Conservation (phyloP, 2,113 vertebrate species). For the Dasyornis broadbenti region DNA sequence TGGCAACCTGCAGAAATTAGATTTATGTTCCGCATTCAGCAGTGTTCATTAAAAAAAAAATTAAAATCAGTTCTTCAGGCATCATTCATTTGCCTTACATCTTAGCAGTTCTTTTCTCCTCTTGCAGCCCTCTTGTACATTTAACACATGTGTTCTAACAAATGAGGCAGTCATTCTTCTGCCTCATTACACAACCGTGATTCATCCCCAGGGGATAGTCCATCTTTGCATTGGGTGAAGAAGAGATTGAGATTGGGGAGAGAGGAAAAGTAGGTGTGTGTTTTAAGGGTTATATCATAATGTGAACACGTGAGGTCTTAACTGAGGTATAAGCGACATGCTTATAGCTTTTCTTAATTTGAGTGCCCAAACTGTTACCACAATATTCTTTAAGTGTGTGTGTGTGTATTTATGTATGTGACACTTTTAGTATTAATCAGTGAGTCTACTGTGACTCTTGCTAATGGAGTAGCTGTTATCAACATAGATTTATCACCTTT, state of each 20-base stretch:
- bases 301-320: background rate
- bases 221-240: background rate
- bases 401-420: background rate
- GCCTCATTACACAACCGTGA: conserved; percentile 30
- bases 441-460: background rate
- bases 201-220: conserved; percentile 16
- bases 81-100: background rate
- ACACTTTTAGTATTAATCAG: background rate
- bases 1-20: background rate
- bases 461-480: conserved; percentile 6
- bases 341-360: background rate
- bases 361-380: background rate
- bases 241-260: background rate
- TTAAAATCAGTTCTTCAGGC: background rate
- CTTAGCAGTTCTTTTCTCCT: background rate
- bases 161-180: conserved; percentile 50
- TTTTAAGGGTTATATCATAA: background rate
- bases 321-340: background rate
- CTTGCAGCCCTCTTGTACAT: background rate
- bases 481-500: conserved; percentile 12
- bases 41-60: background rate
- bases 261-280: background rate
- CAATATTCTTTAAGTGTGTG: background rate
- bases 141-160: conserved; percentile 22
- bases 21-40: background rate